Percentiles rank a stretch among this genome's conserved stretches.
Evolutionary conservation across 1,140 invertebrate species (phyloP).

Genomic region (Drosophila mojavensis): DNA sequence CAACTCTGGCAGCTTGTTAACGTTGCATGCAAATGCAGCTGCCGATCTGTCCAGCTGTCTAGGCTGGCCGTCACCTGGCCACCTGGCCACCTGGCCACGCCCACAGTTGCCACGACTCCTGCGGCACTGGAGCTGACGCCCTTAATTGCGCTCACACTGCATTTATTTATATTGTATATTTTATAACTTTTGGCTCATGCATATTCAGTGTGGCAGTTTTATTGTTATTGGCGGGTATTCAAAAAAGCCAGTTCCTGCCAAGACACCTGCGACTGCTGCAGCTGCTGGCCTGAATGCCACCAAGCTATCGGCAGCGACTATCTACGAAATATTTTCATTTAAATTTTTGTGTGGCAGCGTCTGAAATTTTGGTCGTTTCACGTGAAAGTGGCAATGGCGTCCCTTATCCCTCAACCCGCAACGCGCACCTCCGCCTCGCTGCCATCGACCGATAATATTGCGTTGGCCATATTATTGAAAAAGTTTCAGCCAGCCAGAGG

Average conservation of each 20-base stretch:
- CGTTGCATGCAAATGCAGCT: constrained; percentile 36
- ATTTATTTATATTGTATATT: constrained; percentile 79
- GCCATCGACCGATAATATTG: constrained; percentile 52
- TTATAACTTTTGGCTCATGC: constrained; percentile 73
- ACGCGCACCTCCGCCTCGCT: not conserved
- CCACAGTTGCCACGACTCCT: constrained; percentile 31
- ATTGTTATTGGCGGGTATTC: constrained; percentile 77
- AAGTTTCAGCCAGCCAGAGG: constrained; percentile 59
- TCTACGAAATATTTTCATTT: constrained; percentile 72
- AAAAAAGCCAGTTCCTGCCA: constrained; percentile 43
- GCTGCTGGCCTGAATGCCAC: constrained; percentile 18
- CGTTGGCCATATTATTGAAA: constrained; percentile 73
- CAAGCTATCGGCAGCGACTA: constrained; percentile 55
- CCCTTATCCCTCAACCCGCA: not conserved
- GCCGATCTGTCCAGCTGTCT: constrained; percentile 7
- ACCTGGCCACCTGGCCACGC: not conserved
- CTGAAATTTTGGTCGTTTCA: constrained; percentile 60
- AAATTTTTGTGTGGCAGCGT: constrained; percentile 65
- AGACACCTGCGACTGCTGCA: constrained; percentile 45
- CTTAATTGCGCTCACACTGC: constrained; percentile 76
- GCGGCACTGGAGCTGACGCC: constrained; percentile 33
- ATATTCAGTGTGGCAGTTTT: constrained; percentile 78
- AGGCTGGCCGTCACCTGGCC: constrained; percentile 10
- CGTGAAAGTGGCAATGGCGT: constrained; percentile 30
- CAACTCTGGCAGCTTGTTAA: constrained; percentile 37